Base-by-base conservation (phyloP, 1,140 invertebrate genomes). In the Drosophila persimilis region DNA sequence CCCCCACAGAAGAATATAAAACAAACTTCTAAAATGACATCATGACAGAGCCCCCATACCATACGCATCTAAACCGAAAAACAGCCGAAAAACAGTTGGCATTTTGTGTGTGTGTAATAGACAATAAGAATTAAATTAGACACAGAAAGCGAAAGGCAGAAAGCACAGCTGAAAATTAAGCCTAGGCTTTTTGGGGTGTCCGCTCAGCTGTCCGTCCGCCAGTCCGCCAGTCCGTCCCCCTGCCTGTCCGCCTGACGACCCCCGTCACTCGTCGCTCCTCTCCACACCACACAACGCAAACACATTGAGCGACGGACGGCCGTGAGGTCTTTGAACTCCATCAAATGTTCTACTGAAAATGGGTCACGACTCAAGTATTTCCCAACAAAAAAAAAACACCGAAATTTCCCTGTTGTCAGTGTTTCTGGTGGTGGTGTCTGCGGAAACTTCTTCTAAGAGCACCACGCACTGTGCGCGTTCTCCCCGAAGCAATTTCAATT, bases 291-390 rank as follows among this genome's bases (percentile, higher is more conserved):
- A 13, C 17, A 13, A n/a, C 44, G 55, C 24, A 35, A 39, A 26
- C 58, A 29, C 29, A 9, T 41, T 50, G 45, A 24, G 45, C 46
- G 45, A 17, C 52, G 31, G 31, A 46, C 31, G 29, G 31, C 58
- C 9, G 13, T 43, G 54, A 77, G 80, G 80, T 85, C 80, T 85
- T 85, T 85, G 80, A 85, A 85, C 80, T 86, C 74, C 66, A 45
- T 44, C 56, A 47, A 59, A 79, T 58, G 45, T 79, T 65, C 60
- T 58, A 70, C 81, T n/a, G 61, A 80, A 85, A 85, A 85, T 86
- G 70, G 83, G 81, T 86, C 83, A 85, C 63, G 62, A 67, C 67
- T 70, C 60, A 71, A 62, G 57, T 50, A 59, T 77, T 80, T 77
- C 58, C 50, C 44, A 11, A 39, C 13, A 20, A 17, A 17, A 17